Percentiles rank a stretch among this genome's conserved stretches.
Conservation (phyloP, 1,140 invertebrate genomes). For the Hycleus cichorii region DNA sequence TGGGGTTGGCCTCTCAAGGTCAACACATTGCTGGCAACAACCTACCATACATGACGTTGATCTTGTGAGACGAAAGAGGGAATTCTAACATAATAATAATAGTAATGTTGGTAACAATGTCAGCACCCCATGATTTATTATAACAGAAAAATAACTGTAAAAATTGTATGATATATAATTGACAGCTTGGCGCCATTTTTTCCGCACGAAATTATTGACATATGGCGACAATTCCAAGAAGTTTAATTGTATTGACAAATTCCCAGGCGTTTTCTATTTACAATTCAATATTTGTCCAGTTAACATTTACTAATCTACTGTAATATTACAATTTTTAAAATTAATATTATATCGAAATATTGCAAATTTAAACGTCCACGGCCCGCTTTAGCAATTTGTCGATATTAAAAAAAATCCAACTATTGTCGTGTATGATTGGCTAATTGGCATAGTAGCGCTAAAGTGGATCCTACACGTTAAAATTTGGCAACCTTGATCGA, state of each 20-base stretch:
- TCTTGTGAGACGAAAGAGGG: slow-evolving; percentile 13
- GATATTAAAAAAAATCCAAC: background rate
- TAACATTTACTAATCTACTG: too few species aligned
- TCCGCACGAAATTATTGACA: too few species aligned
- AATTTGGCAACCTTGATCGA: too few species aligned
- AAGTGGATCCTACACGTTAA: too few species aligned
- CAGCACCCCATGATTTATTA: background rate
- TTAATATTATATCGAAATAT: too few species aligned
- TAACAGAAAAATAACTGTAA: background rate
- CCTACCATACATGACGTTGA: slow-evolving; percentile 11
- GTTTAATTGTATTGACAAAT: too few species aligned
- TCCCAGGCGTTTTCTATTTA: too few species aligned
- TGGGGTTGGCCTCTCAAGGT: slow-evolving; percentile 28
- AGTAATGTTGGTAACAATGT: background rate
- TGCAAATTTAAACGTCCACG: too few species aligned
- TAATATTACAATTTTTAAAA: too few species aligned
- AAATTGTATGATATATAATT: background rate
- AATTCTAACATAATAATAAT: background rate
- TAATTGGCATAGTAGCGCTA: background rate
- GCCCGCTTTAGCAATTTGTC: too few species aligned
- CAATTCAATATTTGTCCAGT: too few species aligned
- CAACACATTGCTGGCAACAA: slow-evolving; percentile 22
- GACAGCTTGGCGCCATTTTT: background rate
- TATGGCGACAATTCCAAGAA: too few species aligned
- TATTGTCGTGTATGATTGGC: background rate